phyloP scores from a whole-genome alignment of 2,888 invertebrate species.

The Silvanus unidentatus region DNA sequence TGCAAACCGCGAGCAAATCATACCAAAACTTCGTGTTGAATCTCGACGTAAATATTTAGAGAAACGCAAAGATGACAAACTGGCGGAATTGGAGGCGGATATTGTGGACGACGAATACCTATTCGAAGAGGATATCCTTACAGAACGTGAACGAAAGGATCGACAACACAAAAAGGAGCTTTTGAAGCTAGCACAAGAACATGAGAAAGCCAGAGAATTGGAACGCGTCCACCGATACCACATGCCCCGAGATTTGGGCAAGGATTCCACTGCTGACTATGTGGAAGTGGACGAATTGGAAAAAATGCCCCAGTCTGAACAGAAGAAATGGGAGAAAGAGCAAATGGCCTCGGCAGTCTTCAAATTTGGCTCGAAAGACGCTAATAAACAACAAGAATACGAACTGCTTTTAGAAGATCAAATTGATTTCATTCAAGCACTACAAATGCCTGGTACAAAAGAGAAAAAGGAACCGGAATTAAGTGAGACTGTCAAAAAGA shows the following conservation, averaged over 20 bases:
- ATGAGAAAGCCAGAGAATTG: conserved; percentile 88
- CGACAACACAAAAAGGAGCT: conserved; percentile 87
- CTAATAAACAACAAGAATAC: conserved; percentile 69
- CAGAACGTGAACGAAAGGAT: conserved; percentile 77
- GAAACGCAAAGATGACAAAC: conserved; percentile 94
- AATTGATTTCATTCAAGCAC: conserved; percentile 93
- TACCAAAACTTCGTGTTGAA: conserved; percentile 83
- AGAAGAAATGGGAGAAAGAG: conserved; percentile 96
- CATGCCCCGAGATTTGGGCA: conserved; percentile 86
- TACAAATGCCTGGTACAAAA: conserved; percentile 68
- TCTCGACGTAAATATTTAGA: conserved; percentile 91
- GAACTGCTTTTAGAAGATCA: conserved; percentile 92
- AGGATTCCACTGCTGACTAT: conserved; percentile 65
- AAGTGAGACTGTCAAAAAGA: conserved; percentile 64
- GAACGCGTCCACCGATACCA: conserved; percentile 91
- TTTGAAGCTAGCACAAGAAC: conserved; percentile 86
- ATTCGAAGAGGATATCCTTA: conserved; percentile 81
- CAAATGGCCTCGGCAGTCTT: conserved; percentile 90
- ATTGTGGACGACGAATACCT: conserved; percentile 94
- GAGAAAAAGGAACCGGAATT: conserved; percentile 56
- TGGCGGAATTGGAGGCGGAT: conserved; percentile 90
- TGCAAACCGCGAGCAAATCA: conserved; percentile 76
- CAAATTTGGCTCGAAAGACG: conserved; percentile 90
- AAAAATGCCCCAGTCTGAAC: conserved; percentile 74
- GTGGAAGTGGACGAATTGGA: conserved; percentile 83